Percentiles rank a stretch among this genome's conserved stretches.
Conservation (phyloP, 1,140 invertebrate species). For the Aphaenogaster floridana region DNA sequence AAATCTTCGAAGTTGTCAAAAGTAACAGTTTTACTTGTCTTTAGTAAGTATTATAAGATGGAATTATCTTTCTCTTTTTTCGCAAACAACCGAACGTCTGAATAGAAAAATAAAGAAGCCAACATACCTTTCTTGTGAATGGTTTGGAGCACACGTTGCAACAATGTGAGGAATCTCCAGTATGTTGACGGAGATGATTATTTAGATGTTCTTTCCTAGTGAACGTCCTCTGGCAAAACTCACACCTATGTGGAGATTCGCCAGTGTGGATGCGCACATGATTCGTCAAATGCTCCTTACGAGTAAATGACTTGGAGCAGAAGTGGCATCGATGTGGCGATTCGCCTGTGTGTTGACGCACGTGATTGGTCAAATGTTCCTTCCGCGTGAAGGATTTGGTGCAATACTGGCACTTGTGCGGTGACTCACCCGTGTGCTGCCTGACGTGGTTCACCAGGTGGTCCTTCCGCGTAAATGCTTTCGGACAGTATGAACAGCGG, state of each 20-base stretch:
- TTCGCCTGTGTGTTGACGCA: conserved; percentile 92
- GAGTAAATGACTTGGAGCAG: conserved; percentile 94
- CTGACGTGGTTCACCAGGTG: conserved; percentile 90
- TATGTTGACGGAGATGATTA: conserved; percentile 95
- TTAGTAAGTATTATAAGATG: not conserved
- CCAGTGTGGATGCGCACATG: conserved; percentile 91
- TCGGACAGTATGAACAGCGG: conserved; percentile 89
- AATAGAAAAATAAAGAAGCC: not conserved
- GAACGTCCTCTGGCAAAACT: conserved; percentile 93
- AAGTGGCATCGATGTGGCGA: conserved; percentile 94
- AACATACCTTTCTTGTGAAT: conserved; percentile 92
- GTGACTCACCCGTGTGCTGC: conserved; percentile 92
- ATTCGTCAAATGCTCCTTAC: conserved; percentile 93
- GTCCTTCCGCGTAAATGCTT: conserved; percentile 90
- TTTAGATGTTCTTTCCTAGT: conserved; percentile 94
- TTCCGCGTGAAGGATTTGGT: conserved; percentile 94
- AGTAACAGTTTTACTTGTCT: not conserved
- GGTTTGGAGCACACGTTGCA: conserved; percentile 95
- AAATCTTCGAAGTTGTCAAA: too few relatives aligned
- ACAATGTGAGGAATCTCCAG: conserved; percentile 95
- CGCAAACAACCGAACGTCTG: not conserved
- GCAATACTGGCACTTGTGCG: conserved; percentile 89
- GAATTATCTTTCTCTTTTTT: conserved; percentile 20
- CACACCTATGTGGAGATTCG: conserved; percentile 93
- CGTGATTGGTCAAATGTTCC: conserved; percentile 96